Percentiles rank a stretch among this genome's conserved stretches.
phyloP scores from a whole-genome alignment of 2,888 invertebrate species.

The Pantelozetes paolii region DNA sequence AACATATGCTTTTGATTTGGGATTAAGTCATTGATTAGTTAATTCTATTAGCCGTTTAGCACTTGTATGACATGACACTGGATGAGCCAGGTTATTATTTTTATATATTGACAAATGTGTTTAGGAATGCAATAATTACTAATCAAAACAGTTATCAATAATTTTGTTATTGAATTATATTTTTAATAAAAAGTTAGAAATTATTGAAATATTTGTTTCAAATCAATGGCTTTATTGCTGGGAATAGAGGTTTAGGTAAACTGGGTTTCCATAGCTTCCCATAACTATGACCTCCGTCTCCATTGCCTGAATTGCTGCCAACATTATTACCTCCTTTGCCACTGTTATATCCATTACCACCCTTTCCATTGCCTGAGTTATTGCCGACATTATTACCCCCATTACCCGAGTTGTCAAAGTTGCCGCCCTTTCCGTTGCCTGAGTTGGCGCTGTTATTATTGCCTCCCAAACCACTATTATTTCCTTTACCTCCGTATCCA shows the following conservation, averaged over 20 bases:
- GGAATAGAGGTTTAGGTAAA: neutral
- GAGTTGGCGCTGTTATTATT: neutral
- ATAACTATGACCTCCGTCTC: neutral
- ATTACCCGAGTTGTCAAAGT: neutral
- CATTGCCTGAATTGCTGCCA: neutral
- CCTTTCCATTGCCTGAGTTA: neutral
- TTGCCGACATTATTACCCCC: neutral
- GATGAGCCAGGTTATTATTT: too few relatives aligned
- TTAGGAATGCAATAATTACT: too few relatives aligned
- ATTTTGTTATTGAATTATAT: too few relatives aligned
- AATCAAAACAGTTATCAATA: too few relatives aligned
- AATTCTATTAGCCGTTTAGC: too few relatives aligned
- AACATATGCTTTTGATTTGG: too few relatives aligned
- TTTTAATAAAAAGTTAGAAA: too few relatives aligned
- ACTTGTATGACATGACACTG: too few relatives aligned
- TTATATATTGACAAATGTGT: too few relatives aligned
- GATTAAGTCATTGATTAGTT: too few relatives aligned
- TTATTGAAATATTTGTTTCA: too few relatives aligned
- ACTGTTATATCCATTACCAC: neutral
- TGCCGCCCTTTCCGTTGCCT: neutral
- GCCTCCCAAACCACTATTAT: neutral
- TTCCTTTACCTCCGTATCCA: neutral
- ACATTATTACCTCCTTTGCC: constrained; percentile 4
- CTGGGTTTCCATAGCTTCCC: neutral
- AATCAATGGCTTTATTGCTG: neutral